Percentiles rank a stretch among this genome's conserved stretches.
Evolutionary conservation across 1,140 invertebrate species (phyloP).

Genomic region (Melipona quadrifasciata): DNA sequence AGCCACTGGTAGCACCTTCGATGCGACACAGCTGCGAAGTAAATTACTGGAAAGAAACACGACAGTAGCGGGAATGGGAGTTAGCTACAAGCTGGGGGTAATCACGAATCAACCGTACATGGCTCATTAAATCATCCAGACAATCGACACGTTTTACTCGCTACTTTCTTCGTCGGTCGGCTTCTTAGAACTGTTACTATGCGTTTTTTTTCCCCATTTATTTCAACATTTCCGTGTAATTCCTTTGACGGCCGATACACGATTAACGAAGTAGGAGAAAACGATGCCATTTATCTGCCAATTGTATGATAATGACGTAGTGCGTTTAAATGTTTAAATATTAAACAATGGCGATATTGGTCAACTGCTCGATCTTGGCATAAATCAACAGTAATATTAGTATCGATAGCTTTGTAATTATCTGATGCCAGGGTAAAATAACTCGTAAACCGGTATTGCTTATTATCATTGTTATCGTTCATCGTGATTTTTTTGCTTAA

Average conservation of each 20-base stretch:
- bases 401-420: neutral
- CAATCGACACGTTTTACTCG: slow-evolving; percentile 64
- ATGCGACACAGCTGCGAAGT: slow-evolving; percentile 62
- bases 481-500: neutral
- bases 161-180: slow-evolving; percentile 41
- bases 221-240: neutral
- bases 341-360: neutral
- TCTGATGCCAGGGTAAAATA: too few species aligned
- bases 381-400: slow-evolving; percentile 15
- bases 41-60: slow-evolving; percentile 65
- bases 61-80: slow-evolving; percentile 11
- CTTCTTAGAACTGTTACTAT: slow-evolving; percentile 36
- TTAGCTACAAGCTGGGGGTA: slow-evolving; percentile 53
- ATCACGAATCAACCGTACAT: slow-evolving; percentile 67
- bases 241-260: neutral
- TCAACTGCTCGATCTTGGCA: neutral
- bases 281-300: neutral
- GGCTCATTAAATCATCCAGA: slow-evolving; percentile 72
- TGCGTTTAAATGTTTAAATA: neutral
- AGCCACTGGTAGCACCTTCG: slow-evolving; percentile 49
- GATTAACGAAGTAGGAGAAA: neutral
- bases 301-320: neutral
- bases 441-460: neutral
- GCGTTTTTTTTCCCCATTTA: slow-evolving; percentile 10
- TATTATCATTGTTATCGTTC: neutral